Evolutionary conservation across 2,797 vertebrate genomes (phyloP).

Genomic region (Rhinophrynus dorsalis): DNA sequence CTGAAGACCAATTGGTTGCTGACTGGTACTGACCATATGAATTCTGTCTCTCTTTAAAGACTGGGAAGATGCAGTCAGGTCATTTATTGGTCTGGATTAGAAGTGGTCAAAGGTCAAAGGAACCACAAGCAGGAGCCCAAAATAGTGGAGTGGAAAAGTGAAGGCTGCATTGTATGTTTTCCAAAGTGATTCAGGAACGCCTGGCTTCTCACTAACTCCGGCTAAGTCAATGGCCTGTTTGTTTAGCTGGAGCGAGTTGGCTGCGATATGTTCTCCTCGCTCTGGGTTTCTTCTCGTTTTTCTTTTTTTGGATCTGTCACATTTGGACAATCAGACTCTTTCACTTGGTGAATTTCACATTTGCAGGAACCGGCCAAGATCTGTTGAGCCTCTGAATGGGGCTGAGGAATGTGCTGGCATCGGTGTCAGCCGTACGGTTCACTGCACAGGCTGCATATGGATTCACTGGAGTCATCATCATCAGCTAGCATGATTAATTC

Average conservation of each 20-base stretch:
- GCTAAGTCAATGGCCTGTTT: slow-evolving; percentile 26
- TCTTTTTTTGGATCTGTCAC: slow-evolving; percentile 30
- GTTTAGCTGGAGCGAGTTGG: slow-evolving; percentile 28
- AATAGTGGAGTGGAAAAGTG: slow-evolving; percentile 25
- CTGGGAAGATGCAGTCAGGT: slow-evolving; percentile 23
- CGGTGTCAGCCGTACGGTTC: not conserved
- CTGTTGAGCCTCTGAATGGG: not conserved
- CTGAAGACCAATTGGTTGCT: too few relatives aligned
- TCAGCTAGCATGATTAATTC: not conserved
- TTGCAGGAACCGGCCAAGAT: not conserved
- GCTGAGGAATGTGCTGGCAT: slow-evolving; percentile 32
- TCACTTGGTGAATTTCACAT: slow-evolving; percentile 27
- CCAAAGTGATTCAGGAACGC: not conserved
- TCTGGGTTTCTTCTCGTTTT: not conserved
- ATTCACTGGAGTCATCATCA: slow-evolving; percentile 1
- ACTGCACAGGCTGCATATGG: slow-evolving; percentile 10
- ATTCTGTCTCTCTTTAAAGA: not conserved
- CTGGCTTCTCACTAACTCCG: not conserved
- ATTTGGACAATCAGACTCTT: slow-evolving; percentile 37
- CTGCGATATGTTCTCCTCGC: slow-evolving; percentile 3
- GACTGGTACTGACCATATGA: not conserved
- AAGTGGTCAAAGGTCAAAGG: slow-evolving; percentile 31
- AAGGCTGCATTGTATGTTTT: slow-evolving; percentile 8
- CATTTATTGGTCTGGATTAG: slow-evolving; percentile 16
- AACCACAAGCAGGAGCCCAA: slow-evolving; percentile 7